These are phyloP conservation scores for Sitta europaea DNA, from an alignment of 2,113 vertebrate genomes.

Conservation along the genomic window DNA sequence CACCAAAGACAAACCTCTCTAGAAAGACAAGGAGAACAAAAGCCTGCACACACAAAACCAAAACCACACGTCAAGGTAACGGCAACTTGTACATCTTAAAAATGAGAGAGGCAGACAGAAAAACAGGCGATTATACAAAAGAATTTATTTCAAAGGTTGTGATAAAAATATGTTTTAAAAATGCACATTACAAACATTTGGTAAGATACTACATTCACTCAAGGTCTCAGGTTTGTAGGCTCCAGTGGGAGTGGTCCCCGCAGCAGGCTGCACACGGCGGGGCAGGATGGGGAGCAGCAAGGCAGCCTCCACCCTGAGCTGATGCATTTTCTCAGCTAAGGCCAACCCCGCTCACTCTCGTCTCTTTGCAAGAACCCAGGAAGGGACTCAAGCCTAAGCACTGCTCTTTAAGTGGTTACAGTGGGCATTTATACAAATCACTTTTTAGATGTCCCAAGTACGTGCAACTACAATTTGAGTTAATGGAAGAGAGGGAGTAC, in stretches of 20 bases:
- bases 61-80: not conserved
- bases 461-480: not conserved
- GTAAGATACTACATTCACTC: not conserved
- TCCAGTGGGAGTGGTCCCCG: accelerated
- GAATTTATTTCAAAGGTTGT: constrained; percentile 37
- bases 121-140: not conserved
- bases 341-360: not conserved
- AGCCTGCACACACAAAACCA: not conserved
- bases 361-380: not conserved
- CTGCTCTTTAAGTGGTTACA: not conserved
- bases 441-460: not conserved
- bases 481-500: not conserved
- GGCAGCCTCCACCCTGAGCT: not conserved
- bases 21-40: not conserved
- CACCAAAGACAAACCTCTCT: not conserved
- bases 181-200: not conserved
- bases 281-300: not conserved
- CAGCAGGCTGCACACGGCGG: accelerated
- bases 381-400: not conserved
- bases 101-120: not conserved
- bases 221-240: not conserved
- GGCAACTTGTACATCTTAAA: not conserved
- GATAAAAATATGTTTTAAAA: not conserved
- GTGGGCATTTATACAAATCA: not conserved
- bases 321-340: not conserved